A percentile compares a stretch with the other conserved stretches of the same genome.
Evolutionary conservation across 2,888 invertebrate genomes (phyloP).

Genomic region (Coenonympha arcania): DNA sequence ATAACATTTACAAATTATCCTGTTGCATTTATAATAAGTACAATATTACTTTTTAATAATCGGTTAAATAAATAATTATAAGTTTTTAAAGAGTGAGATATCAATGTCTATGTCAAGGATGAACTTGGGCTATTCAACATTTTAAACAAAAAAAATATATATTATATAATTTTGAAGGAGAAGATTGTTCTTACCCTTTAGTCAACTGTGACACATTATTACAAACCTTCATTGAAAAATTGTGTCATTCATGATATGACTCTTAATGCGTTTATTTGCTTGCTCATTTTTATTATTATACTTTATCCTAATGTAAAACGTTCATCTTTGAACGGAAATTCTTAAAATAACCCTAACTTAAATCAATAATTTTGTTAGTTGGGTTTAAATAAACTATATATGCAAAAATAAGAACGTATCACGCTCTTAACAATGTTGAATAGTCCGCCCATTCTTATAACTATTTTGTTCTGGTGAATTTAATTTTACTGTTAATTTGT

Average conservation of each 20-base stretch:
- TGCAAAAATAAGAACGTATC: too few species aligned
- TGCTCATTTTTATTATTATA: too few species aligned
- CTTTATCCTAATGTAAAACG: too few species aligned
- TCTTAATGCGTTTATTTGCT: too few species aligned
- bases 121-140: not conserved
- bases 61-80: not conserved
- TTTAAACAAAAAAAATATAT: not conserved
- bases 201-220: too few species aligned
- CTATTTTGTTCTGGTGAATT: not conserved
- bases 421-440: too few species aligned
- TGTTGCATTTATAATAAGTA: slow-evolving; percentile 31
- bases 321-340: too few species aligned
- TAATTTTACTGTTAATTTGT: not conserved
- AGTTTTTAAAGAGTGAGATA: not conserved
- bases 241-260: too few species aligned
- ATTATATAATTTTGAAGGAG: too few species aligned
- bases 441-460: not conserved
- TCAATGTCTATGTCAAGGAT: not conserved
- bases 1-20: slow-evolving; percentile 1
- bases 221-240: too few species aligned
- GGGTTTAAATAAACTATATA: not conserved
- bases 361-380: not conserved
- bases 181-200: too few species aligned
- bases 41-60: slow-evolving; percentile 19
- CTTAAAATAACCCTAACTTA: not conserved